Percentiles rank a stretch among this genome's conserved stretches.
Conservation (phyloP, 1,140 invertebrate genomes). For the Babylonia areolata region DNA sequence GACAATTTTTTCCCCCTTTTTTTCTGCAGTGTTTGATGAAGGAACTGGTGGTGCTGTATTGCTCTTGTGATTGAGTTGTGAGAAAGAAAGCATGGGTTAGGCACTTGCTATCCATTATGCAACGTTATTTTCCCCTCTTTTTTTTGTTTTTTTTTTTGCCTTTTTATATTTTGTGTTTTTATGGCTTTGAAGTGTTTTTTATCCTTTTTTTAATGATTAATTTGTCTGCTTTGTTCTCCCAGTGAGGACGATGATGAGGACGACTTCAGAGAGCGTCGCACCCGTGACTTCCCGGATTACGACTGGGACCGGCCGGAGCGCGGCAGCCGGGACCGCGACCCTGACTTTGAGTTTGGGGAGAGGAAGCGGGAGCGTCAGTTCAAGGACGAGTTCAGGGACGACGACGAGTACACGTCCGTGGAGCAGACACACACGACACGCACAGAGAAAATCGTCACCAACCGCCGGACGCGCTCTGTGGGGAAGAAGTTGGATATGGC, state of each 20-base stretch:
- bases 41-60: no score
- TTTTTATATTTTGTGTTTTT: no score
- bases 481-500: slow-evolving; percentile 87
- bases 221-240: background rate
- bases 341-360: slow-evolving; percentile 76
- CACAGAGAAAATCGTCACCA: slow-evolving; percentile 70
- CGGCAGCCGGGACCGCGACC: slow-evolving; percentile 22
- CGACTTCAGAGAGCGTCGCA: slow-evolving; percentile 33
- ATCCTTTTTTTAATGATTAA: no score
- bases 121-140: no score
- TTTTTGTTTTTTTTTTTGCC: no score
- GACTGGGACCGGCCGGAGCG: slow-evolving; percentile 30
- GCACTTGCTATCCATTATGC: no score
- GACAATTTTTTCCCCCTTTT: no score
- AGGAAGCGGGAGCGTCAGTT: slow-evolving; percentile 74
- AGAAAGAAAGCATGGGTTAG: no score
- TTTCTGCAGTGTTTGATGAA: no score
- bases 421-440: slow-evolving; percentile 69
- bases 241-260: slow-evolving; percentile 17
- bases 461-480: slow-evolving; percentile 68
- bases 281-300: slow-evolving; percentile 54
- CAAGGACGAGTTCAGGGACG: slow-evolving; percentile 69
- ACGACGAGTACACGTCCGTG: slow-evolving; percentile 67
- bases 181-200: no score
- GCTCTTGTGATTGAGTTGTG: no score